A percentile compares a stretch with the other conserved stretches of the same genome.
phyloP scores from a whole-genome alignment of 2,888 invertebrate species.

The Holacanthella duospinosa region DNA sequence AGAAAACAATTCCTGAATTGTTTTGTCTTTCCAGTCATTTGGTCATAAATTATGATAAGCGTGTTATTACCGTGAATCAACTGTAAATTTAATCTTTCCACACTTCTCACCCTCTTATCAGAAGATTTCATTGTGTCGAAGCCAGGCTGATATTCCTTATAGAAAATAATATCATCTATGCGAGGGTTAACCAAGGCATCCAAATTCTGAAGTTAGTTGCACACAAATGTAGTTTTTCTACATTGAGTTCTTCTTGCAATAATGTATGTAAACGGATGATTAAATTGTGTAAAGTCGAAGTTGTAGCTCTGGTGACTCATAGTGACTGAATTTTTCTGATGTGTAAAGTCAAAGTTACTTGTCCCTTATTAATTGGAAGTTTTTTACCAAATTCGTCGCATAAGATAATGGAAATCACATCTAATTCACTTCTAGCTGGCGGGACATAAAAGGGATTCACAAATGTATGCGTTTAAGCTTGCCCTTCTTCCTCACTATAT shows the following conservation, averaged over 20 bases:
- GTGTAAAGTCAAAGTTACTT: no score
- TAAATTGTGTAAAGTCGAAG: not conserved
- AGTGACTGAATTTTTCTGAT: no score
- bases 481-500: not conserved
- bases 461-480: no score
- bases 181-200: not conserved
- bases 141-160: no score
- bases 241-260: slow-evolving; percentile 7
- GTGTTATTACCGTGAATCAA: slow-evolving; percentile 1
- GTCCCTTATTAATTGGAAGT: not conserved
- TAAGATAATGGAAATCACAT: not conserved
- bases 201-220: no score
- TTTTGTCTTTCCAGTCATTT: slow-evolving; percentile 15
- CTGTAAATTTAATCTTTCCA: slow-evolving; percentile 1
- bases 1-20: slow-evolving; percentile 4
- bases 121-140: not conserved
- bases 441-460: not conserved
- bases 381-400: slow-evolving; percentile 2
- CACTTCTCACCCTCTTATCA: not conserved
- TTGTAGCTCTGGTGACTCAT: no score
- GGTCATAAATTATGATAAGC: slow-evolving; percentile 15
- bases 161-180: not conserved
- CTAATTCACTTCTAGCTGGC: not conserved
- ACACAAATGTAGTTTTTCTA: slow-evolving; percentile 11
- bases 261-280: not conserved